Base-by-base conservation (phyloP, 2,888 invertebrate species). In the Apocheima hispidaria region DNA sequence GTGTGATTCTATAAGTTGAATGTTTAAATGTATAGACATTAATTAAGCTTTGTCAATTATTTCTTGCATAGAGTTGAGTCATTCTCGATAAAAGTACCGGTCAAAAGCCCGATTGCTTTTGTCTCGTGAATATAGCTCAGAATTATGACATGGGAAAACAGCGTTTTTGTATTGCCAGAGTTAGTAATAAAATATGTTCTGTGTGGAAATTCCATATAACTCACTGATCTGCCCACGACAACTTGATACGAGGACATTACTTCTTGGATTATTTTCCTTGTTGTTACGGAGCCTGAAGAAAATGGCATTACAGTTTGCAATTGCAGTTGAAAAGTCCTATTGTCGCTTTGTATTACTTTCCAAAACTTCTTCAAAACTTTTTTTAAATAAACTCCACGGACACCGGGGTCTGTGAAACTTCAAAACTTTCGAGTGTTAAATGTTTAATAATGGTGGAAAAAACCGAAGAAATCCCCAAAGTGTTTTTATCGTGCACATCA, bases 101-200 rank as follows among this genome's bases (percentile, higher is more conserved):
- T n/a, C n/a, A 12, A 12, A 33, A 33, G 1, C 1, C n/a, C 2
- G 33, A 16, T 36, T 36, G 14, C 16, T 36, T 36, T 7, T 36
- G 5, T 36, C 1, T 16, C 6, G 16, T 36, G 16, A 36, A 1
- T 5, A 38, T 9, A 9, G 2, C 38, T 18, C 2, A 9, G 0
- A 20, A 54, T 48, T 40, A 46, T 49, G 58, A 46, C 62, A 20
- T 60, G 56, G 60, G 60, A 61, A 68, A 63, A 65, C 40, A 40
- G 40, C 9, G 40, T 26, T 43, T 41, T 50, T 40, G 12, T 16
- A n/a, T n/a, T n/a, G n/a, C 16, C 5, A 36, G 1, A 20, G 21
- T 4, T 20, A 12, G 6, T 2, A 7, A 1, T 36, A 9, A 7
- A 18, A 18, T 10, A 43, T 46, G 46, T 33, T 18, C 26, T 28